Percentiles rank a stretch among this genome's conserved stretches.
Conservation (phyloP, 2,797 vertebrate species). For the Gymnoscopelus braueri region DNA sequence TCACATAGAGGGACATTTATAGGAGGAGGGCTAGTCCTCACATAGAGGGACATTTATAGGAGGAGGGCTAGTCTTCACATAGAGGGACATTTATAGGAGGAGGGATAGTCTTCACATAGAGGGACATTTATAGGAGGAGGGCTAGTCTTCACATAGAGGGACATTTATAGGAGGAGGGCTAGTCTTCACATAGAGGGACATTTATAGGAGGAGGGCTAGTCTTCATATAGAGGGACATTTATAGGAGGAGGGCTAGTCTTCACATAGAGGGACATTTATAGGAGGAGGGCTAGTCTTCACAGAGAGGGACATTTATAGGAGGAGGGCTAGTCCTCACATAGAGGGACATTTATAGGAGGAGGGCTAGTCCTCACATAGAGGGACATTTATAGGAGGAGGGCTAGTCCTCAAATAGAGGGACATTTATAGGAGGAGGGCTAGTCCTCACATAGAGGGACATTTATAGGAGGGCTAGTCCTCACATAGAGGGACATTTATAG, state of each 20-base stretch:
- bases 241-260: no score
- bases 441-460: slow-evolving; percentile 16
- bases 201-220: no score
- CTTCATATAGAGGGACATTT: slow-evolving; percentile 13
- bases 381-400: slow-evolving; percentile 14
- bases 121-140: slow-evolving; percentile 13
- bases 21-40: no score
- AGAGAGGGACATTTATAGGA: slow-evolving; percentile 37
- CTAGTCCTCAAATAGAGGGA: slow-evolving; percentile 8
- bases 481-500: slow-evolving; percentile 18
- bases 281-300: neutral
- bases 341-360: slow-evolving; percentile 13
- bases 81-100: slow-evolving; percentile 13
- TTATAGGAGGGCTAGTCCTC: no score
- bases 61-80: neutral
- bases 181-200: slow-evolving; percentile 14
- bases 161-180: slow-evolving; percentile 2
- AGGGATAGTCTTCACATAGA: neutral
- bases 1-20: slow-evolving; percentile 16
- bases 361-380: neutral
- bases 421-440: neutral
- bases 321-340: neutral
- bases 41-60: slow-evolving; percentile 20
- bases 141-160: neutral
- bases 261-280: slow-evolving; percentile 17